Evolutionary conservation across 2,888 invertebrate genomes (phyloP), one percentile per base, ranked within the genome.

Genomic region (Anticlea derivata): DNA sequence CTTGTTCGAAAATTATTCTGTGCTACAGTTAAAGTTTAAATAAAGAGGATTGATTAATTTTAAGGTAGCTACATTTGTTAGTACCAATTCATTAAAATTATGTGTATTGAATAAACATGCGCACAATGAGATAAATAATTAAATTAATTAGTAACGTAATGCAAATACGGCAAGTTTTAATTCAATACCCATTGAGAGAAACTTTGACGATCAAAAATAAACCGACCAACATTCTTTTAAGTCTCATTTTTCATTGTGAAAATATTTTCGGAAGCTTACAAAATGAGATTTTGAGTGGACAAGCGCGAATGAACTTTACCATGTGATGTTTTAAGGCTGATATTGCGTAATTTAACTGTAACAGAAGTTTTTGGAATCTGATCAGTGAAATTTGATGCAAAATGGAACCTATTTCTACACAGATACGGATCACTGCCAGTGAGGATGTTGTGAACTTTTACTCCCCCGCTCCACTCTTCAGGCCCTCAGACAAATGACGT

Each of bases 401-500:
- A 80, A 68, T 74, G 68, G 53, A 44, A 62, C 70, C 68, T 76
- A 71, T 65, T 38, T 12, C 33, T 26, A 48, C 17, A 35, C n/a
- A 0, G 0, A 43, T 69, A 83, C 68, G 76, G 75, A 65, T 62
- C 58, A 66, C 57, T 80, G 77, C 85, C 50, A 51, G 49, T 35
- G 51, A 62, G 44, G 38, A 43, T 23, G 41, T 38, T 31, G 30
- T 39, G 63, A 61, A 63, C 65, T 70, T 69, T 67, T 68, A 71
- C 73, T 70, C 37, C 71, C 80, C 79, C 79, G 65, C 74, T 58
- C 78, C 74, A 59, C 71, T 57, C 74, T 66, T 70, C 83, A 76
- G 65, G 65, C 88, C 84, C 84, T 82, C 80, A 89, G 91, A 91
- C 84, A 91, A 91, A 91, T 91, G 90, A 87, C 80, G 81, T 81